Evolutionary conservation across 2,888 invertebrate genomes (phyloP), one percentile per base, ranked within the genome.

Genomic region (Lordiphosa andalusiaca): DNA sequence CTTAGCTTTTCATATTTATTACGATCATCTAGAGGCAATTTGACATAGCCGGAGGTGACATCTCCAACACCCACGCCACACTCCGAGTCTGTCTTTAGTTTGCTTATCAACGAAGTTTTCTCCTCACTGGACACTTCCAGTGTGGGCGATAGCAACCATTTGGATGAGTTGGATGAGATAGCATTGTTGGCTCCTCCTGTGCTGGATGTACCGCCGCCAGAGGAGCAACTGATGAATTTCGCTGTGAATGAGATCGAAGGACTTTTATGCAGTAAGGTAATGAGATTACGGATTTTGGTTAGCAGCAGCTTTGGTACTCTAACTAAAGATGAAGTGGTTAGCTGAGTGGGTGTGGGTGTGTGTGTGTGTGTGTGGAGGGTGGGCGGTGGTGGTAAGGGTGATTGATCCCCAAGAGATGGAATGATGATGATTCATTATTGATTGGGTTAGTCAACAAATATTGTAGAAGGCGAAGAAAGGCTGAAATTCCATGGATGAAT

Each of bases 1-100:
- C 92, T 91, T 44, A 95, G 89, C 86, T 95, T 95, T 80, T 94
- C 94, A 84, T 95, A 95, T 78, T 94, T 94, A 16, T 94, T 93
- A 30, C 94, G 91, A 86, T 94, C 93, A 76, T 94, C 94, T 4
- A 93, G 71, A 0, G 93, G 93, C 0, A 92, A 91, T 71, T 92
- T 91, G 0, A 93, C 91, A 83, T 92, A 93, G 10, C 48, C 92
- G 89, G 74, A 39, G 16, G 53, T 73, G 7, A 12, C 91, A 1
- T 56, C 87, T 46, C 36, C 54, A 3, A 63, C 30, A 13, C 68
- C 84, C 2, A 63, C 63, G 3, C 30, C 30, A n/a, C 75, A 76
- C 53, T 88, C 88, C 0, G 86, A 86, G 55, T 88, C 88, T 1
- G 85, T 84, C 63, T 85, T 85, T 4, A 87, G 59, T 60, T 86